Conservation (phyloP, 1,140 invertebrate species). For the Dendrolimus punctatus region DNA sequence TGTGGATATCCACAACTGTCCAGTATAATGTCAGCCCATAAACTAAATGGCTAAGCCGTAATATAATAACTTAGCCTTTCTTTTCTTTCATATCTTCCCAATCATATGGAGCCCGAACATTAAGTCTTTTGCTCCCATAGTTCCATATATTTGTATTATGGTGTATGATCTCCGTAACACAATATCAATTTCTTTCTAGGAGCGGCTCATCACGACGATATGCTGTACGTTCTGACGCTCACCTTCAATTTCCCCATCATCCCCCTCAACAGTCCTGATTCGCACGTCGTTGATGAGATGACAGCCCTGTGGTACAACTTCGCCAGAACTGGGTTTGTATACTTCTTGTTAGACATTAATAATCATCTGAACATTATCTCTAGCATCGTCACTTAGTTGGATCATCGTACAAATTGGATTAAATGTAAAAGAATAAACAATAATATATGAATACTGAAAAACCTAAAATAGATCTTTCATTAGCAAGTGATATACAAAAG, state of each 20-base stretch:
- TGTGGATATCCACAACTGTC: too few relatives aligned
- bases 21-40: too few relatives aligned
- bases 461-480: too few relatives aligned
- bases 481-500: too few relatives aligned
- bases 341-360: not conserved
- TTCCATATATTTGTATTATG: not conserved
- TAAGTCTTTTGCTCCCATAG: not conserved
- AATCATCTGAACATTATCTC: too few relatives aligned
- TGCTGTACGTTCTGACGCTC: constrained; percentile 43
- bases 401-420: too few relatives aligned
- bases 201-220: constrained; percentile 42
- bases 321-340: constrained; percentile 35
- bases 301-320: constrained; percentile 44
- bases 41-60: too few relatives aligned
- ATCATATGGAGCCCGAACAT: not conserved
- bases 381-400: too few relatives aligned
- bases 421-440: too few relatives aligned
- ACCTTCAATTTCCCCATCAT: constrained; percentile 28
- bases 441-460: too few relatives aligned
- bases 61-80: too few relatives aligned
- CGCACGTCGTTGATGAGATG: constrained; percentile 31
- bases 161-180: not conserved
- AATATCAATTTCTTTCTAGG: constrained; percentile 12
- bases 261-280: constrained; percentile 18
- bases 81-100: too few relatives aligned